A percentile compares a stretch with the other conserved stretches of the same genome.
phyloP scores from a whole-genome alignment of 1,140 invertebrate species.

The Pseudobourletiella spinata region DNA sequence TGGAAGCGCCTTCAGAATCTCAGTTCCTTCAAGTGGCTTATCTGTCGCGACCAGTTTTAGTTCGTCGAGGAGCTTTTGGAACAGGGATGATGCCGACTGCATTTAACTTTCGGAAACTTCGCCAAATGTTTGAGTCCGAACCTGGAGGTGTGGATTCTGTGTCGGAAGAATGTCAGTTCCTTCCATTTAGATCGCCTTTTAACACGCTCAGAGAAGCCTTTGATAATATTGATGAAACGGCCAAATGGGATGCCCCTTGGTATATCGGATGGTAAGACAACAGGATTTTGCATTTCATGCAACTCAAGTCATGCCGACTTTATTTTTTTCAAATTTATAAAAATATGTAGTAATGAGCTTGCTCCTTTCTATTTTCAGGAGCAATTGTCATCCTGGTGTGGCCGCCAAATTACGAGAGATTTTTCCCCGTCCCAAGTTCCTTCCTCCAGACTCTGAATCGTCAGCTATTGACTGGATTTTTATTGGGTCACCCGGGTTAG shows the following conservation, averaged over 20 bases:
- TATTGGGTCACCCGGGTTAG: constrained; percentile 54
- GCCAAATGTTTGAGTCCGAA: constrained; percentile 42
- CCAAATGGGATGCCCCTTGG: constrained; percentile 41
- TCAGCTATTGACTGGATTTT: constrained; percentile 88
- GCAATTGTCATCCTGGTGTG: constrained; percentile 47
- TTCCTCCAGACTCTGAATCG: constrained; percentile 64
- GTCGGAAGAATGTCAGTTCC: constrained; percentile 48
- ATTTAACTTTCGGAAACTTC: constrained; percentile 42
- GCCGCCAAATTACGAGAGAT: constrained; percentile 44
- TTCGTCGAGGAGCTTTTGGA: constrained; percentile 56
- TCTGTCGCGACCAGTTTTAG: constrained; percentile 66
- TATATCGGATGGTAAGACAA: constrained; percentile 51
- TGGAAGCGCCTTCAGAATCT: constrained; percentile 42
- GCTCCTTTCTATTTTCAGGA: too few species aligned
- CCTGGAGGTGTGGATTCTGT: constrained; percentile 33
- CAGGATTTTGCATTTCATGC: too few species aligned
- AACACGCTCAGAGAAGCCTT: constrained; percentile 43
- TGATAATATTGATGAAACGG: constrained; percentile 28
- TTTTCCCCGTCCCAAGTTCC: constrained; percentile 47
- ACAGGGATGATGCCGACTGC: constrained; percentile 45
- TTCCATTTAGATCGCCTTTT: constrained; percentile 47
- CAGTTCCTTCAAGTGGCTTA: constrained; percentile 61
- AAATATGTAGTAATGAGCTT: too few species aligned
- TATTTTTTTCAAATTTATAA: too few species aligned
- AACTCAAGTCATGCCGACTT: too few species aligned